A percentile compares a stretch with the other conserved stretches of the same genome.
phyloP scores from a whole-genome alignment of 2,888 invertebrate species.

The Polydrusus pterygomalis region DNA sequence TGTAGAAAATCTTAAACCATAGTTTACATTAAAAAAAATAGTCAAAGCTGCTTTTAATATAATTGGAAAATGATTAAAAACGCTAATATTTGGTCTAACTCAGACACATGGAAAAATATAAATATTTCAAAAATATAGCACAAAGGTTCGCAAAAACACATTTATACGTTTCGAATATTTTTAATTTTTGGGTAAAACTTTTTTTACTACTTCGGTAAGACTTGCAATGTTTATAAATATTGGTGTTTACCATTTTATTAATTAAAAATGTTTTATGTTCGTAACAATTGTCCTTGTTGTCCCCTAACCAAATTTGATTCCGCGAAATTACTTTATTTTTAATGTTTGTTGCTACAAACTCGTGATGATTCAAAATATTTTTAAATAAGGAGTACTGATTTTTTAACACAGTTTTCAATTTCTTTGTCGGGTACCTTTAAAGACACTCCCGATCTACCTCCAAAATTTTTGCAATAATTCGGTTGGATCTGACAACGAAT shows the following conservation, averaged over 20 bases:
- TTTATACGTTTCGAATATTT: no score
- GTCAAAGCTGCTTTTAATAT: no score
- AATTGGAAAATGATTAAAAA: no score
- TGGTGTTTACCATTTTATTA: not conserved
- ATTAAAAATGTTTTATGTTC: not conserved
- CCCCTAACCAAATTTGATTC: not conserved
- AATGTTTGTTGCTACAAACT: not conserved
- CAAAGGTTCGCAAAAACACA: no score
- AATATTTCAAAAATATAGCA: no score
- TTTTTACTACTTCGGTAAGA: no score
- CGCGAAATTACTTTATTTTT: conserved; percentile 1
- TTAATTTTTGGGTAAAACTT: no score
- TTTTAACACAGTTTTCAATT: not conserved
- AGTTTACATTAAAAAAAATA: no score
- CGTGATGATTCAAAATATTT: not conserved
- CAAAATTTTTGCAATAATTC: not conserved
- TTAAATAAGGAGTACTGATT: not conserved
- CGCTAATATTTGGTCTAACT: no score
- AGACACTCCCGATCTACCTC: not conserved
- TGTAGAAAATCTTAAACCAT: no score
- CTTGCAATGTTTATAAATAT: no score
- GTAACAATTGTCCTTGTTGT: not conserved
- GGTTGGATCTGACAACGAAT: not conserved
- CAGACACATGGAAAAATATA: no score
- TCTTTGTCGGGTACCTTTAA: not conserved